phyloP scores from a whole-genome alignment of 2,113 vertebrate genomes.

The Cranoglanis bouderius region DNA sequence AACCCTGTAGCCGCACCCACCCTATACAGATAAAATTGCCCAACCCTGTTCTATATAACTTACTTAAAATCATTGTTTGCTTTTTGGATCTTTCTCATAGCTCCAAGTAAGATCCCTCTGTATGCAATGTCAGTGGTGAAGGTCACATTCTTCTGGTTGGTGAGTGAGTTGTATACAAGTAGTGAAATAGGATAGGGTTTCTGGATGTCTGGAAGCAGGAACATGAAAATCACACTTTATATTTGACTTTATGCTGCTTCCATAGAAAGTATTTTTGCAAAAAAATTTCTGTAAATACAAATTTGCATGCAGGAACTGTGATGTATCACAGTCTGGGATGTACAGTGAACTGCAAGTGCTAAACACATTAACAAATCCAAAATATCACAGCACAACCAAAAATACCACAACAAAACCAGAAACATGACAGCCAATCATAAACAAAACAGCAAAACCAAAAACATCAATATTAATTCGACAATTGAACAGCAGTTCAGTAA shows the following conservation, averaged over 20 bases:
- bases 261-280: not conserved
- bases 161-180: constrained; percentile 25
- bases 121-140: constrained; percentile 22
- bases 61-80: constrained; percentile 10
- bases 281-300: not conserved
- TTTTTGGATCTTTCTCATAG: constrained; percentile 22
- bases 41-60: not conserved
- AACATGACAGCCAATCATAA: not conserved
- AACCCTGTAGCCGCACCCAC: not conserved
- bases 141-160: constrained; percentile 23
- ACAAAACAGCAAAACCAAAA: not conserved
- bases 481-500: not conserved
- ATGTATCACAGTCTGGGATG: not conserved
- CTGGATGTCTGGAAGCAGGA: not conserved
- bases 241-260: constrained; percentile 5
- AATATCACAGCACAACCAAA: not conserved
- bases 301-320: not conserved
- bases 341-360: not conserved
- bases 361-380: not conserved
- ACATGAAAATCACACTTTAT: not conserved
- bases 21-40: not conserved
- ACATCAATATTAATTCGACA: not conserved
- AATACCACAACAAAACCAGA: not conserved
- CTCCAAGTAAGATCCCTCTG: constrained; percentile 41
- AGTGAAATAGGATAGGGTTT: constrained; percentile 20